A percentile compares a stretch with the other conserved stretches of the same genome.
phyloP scores from a whole-genome alignment of 2,113 vertebrate genomes.

The Brachyistius frenatus region DNA sequence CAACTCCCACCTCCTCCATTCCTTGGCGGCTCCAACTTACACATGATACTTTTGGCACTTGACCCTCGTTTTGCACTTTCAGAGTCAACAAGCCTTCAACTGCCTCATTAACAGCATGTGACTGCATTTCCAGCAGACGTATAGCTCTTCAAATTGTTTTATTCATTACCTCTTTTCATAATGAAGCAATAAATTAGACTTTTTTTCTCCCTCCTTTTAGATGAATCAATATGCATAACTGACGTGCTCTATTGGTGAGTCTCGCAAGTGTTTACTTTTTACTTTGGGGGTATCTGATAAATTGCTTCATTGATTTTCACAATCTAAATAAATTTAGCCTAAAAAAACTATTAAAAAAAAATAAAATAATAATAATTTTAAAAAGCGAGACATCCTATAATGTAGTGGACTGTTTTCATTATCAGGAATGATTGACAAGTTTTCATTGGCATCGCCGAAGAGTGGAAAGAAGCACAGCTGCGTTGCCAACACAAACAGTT shows the following conservation, averaged over 20 bases:
- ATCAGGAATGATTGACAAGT: not conserved
- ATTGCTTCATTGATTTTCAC: not conserved
- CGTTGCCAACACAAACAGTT: conserved; percentile 27
- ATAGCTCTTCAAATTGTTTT: conserved; percentile 6
- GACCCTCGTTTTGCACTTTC: not conserved
- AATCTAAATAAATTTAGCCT: not conserved
- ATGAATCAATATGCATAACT: conserved; percentile 24
- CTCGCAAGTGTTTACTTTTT: not conserved
- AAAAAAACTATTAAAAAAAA: not conserved
- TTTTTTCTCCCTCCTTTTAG: too few relatives aligned
- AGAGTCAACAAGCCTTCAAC: conserved; percentile 15
- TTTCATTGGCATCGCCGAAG: not conserved
- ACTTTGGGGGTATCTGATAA: not conserved
- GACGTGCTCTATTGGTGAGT: conserved; percentile 5
- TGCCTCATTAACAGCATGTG: conserved; percentile 20
- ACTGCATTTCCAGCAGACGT: conserved; percentile 16
- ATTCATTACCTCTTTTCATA: conserved; percentile 28
- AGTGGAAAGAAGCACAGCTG: conserved; percentile 17
- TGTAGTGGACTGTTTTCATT: not conserved
- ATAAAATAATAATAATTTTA: too few relatives aligned
- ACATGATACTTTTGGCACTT: conserved; percentile 37
- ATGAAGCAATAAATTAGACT: not conserved
- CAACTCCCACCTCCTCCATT: not conserved
- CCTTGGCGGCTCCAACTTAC: conserved; percentile 30
- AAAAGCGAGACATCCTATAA: not conserved